Evolutionary conservation across 1,140 invertebrate species (phyloP).

Genomic region (Tetranychus cinnabarinus): DNA sequence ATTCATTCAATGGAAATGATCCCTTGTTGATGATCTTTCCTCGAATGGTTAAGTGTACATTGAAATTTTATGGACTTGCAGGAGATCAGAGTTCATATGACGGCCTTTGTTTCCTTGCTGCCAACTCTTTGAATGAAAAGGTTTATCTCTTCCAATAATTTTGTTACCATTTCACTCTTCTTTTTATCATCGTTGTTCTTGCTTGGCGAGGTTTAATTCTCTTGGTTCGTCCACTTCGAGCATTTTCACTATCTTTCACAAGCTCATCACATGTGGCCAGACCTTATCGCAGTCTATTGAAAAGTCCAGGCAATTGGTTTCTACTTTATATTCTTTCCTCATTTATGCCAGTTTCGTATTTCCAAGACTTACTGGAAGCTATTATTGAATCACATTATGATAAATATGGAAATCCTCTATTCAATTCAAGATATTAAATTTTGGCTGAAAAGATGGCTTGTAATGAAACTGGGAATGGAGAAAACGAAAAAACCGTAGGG

Average conservation of each 20-base stretch:
- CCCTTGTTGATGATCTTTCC: constrained; percentile 51
- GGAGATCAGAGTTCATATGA: constrained; percentile 23
- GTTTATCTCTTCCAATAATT: constrained; percentile 59
- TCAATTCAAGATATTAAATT: too few relatives aligned
- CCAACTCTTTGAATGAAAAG: constrained; percentile 79
- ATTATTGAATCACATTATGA: neutral
- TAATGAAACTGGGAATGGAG: too few relatives aligned
- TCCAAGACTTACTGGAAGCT: neutral
- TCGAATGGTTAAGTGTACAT: constrained; percentile 65
- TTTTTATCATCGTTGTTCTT: constrained; percentile 11
- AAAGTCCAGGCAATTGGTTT: neutral
- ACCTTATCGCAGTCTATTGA: neutral
- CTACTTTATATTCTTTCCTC: neutral
- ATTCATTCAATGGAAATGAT: neutral
- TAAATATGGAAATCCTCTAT: neutral
- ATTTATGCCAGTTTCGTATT: neutral
- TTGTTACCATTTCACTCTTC: constrained; percentile 14
- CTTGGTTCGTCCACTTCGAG: neutral
- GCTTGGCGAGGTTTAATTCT: neutral
- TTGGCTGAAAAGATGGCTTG: too few relatives aligned
- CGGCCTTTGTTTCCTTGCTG: constrained; percentile 35
- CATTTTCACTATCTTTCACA: neutral
- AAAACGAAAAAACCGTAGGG: too few relatives aligned
- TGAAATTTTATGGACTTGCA: constrained; percentile 39
- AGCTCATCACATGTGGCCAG: neutral